Conservation (phyloP, 1,140 invertebrate species). For the Zaprionus ornatus region DNA sequence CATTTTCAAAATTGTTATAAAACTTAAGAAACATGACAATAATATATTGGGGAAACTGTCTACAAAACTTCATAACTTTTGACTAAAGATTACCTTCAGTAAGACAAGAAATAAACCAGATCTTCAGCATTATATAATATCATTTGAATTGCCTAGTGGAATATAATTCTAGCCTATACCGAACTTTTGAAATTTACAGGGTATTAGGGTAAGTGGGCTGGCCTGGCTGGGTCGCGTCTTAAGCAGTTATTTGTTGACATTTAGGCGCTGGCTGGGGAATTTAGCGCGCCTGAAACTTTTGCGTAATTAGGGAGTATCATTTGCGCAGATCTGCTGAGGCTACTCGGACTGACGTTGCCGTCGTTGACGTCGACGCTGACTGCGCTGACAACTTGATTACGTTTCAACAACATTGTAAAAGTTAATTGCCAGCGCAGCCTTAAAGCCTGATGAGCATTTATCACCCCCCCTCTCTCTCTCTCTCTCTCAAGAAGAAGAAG, state of each 20-base stretch:
- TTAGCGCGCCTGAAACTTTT: constrained; percentile 55
- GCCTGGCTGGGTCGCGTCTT: constrained; percentile 7
- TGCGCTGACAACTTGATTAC: constrained; percentile 77
- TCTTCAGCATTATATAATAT: neutral
- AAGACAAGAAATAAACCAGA: neutral
- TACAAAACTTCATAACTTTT: neutral
- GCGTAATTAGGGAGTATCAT: constrained; percentile 75
- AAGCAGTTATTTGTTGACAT: constrained; percentile 62
- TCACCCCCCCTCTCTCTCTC: constrained; percentile 46
- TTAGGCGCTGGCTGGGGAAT: constrained; percentile 61
- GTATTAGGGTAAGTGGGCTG: neutral
- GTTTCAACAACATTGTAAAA: constrained; percentile 82
- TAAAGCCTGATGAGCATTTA: constrained; percentile 80
- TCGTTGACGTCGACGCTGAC: constrained; percentile 22
- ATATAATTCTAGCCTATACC: neutral
- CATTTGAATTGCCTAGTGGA: too few relatives aligned
- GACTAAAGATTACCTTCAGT: neutral
- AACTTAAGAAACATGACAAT: neutral
- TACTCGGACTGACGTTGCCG: constrained; percentile 1
- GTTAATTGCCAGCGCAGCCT: constrained; percentile 75
- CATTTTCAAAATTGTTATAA: neutral
- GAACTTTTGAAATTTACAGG: neutral
- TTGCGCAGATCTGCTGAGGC: constrained; percentile 15
- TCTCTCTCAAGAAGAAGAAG: neutral
- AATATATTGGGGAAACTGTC: neutral